phyloP scores from a whole-genome alignment of 2,888 invertebrate species.

The Acleris cristana region DNA sequence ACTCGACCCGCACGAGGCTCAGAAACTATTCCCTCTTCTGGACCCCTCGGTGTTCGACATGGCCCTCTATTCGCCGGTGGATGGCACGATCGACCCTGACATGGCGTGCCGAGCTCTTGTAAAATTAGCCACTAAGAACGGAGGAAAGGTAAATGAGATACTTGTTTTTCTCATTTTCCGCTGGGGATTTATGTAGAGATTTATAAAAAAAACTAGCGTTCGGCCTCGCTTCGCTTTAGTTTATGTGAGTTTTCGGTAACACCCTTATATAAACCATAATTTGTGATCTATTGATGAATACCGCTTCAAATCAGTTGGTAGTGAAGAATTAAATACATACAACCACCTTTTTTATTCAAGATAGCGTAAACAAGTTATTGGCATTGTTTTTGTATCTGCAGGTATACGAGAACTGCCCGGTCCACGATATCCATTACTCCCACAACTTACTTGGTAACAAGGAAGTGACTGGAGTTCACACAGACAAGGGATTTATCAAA shows the following conservation, averaged over 20 bases:
- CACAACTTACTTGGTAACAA: conserved; percentile 85
- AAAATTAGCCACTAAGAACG: conserved; percentile 87
- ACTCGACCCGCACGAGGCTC: conserved; percentile 88
- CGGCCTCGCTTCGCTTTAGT: too few relatives aligned
- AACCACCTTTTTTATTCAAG: too few relatives aligned
- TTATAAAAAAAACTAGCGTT: too few relatives aligned
- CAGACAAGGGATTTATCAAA: conserved; percentile 89
- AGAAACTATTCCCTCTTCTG: conserved; percentile 90
- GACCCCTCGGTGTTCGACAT: conserved; percentile 90
- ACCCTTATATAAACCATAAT: too few relatives aligned
- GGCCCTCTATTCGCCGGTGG: conserved; percentile 90
- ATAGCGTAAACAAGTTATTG: too few relatives aligned
- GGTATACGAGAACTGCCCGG: conserved; percentile 90
- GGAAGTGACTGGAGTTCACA: conserved; percentile 90
- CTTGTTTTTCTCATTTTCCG: too few relatives aligned
- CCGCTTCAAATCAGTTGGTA: too few relatives aligned
- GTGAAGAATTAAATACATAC: too few relatives aligned
- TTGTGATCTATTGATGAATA: too few relatives aligned
- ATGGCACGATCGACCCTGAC: conserved; percentile 93
- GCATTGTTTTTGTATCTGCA: conserved; percentile 49
- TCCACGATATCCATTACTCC: conserved; percentile 87
- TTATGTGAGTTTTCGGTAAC: too few relatives aligned
- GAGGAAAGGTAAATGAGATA: conserved; percentile 85
- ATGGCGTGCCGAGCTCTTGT: conserved; percentile 90
- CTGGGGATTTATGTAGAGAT: too few relatives aligned